A percentile compares a stretch with the other conserved stretches of the same genome.
Conservation (phyloP, 2,797 vertebrate genomes). For the Megaceryle alcyon region DNA sequence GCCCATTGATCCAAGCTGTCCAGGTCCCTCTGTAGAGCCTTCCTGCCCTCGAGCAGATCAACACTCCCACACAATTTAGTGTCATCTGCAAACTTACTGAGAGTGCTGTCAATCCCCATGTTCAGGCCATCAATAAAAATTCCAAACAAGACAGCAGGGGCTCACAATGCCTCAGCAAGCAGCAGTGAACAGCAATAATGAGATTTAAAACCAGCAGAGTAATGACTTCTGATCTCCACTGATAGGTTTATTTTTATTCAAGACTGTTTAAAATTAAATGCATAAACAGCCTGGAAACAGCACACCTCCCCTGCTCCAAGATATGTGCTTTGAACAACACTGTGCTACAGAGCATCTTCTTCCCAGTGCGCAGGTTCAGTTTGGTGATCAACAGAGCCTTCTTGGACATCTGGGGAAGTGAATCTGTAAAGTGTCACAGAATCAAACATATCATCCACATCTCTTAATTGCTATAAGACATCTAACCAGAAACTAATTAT, state of each 20-base stretch:
- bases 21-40: too few species aligned
- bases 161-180: background rate
- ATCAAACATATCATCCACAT: background rate
- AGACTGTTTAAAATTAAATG: conserved; percentile 15
- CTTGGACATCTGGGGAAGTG: background rate
- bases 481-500: background rate
- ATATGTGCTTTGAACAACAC: background rate
- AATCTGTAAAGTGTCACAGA: background rate
- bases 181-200: background rate
- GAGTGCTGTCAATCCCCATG: too few species aligned
- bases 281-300: conserved; percentile 10
- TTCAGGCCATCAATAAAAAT: too few species aligned
- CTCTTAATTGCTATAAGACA: background rate
- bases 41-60: too few species aligned
- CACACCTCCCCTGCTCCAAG: background rate
- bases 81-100: too few species aligned
- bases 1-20: too few species aligned
- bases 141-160: background rate
- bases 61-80: too few species aligned
- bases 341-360: background rate
- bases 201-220: conserved; percentile 8
- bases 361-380: rapidly evolving
- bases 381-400: background rate
- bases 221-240: conserved; percentile 2
- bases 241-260: conserved; percentile 39